Percentiles rank a stretch among this genome's conserved stretches.
phyloP scores from a whole-genome alignment of 2,888 invertebrate genomes.

The Nebria brevicollis region DNA sequence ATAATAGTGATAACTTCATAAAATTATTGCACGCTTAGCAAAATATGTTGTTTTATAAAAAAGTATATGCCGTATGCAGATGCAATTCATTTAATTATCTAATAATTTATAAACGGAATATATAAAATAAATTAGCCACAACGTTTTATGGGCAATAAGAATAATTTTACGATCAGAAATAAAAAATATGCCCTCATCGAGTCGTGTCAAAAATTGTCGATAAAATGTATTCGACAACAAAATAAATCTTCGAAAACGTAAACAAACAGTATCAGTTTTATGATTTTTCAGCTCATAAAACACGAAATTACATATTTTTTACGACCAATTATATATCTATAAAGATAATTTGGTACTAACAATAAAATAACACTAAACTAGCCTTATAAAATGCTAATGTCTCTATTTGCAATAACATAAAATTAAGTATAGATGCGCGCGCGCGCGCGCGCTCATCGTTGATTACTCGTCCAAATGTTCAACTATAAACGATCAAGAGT shows the following conservation, averaged over 20 bases:
- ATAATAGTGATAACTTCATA: not conserved
- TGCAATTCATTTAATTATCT: not conserved
- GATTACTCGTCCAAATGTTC: conserved; percentile 31
- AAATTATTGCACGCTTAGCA: not conserved
- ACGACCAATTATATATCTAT: conserved; percentile 46
- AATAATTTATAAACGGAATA: not conserved
- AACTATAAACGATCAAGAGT: not conserved
- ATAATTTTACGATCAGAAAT: not conserved
- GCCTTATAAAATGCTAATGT: conserved; percentile 44
- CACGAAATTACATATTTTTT: conserved; percentile 45
- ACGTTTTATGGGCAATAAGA: not conserved
- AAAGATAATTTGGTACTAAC: conserved; percentile 47
- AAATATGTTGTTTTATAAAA: not conserved
- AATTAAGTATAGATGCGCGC: conserved; percentile 22
- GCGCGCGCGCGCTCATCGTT: conserved; percentile 20
- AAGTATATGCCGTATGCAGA: no score
- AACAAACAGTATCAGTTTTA: conserved; percentile 44
- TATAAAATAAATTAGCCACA: not conserved
- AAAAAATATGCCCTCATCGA: not conserved
- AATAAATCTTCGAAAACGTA: conserved; percentile 25
- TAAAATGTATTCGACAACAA: not conserved
- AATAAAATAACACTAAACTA: conserved; percentile 44
- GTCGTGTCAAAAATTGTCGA: not conserved
- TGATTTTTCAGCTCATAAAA: conserved; percentile 45
- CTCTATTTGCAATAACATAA: conserved; percentile 43